Evolutionary conservation across 2,113 vertebrate species (phyloP).

Genomic region (Camelus dromedarius): DNA sequence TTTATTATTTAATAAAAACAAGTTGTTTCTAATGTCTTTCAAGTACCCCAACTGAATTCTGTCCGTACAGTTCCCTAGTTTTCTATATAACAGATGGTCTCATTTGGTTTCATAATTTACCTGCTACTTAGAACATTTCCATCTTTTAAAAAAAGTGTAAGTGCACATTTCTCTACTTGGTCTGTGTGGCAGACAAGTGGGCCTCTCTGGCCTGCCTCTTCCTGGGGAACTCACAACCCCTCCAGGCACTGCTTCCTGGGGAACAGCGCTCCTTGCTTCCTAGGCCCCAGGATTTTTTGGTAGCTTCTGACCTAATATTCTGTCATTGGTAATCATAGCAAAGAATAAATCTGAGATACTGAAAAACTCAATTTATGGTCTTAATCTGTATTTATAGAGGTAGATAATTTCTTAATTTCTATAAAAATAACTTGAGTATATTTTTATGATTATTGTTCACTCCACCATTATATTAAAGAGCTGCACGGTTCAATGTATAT

Average conservation of each 20-base stretch:
- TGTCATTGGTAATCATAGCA: background rate
- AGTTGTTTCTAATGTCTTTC: background rate
- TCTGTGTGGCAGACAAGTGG: background rate
- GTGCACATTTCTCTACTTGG: background rate
- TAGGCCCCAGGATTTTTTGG: background rate
- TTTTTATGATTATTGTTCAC: slow-evolving; percentile 29
- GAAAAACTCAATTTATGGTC: slow-evolving; percentile 39
- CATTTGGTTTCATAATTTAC: background rate
- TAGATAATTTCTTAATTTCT: slow-evolving; percentile 5
- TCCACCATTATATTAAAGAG: slow-evolving; percentile 19
- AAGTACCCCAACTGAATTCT: background rate
- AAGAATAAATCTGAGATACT: slow-evolving; percentile 44
- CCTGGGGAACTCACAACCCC: background rate
- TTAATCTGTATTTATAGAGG: slow-evolving; percentile 37
- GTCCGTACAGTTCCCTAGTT: background rate
- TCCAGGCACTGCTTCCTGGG: background rate
- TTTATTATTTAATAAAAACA: background rate
- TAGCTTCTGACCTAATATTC: background rate
- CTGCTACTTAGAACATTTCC: background rate
- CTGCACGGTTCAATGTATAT: background rate
- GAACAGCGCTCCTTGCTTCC: background rate
- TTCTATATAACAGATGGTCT: background rate
- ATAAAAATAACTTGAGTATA: slow-evolving; percentile 30
- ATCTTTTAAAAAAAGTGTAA: background rate
- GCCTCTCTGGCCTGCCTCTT: background rate